Percentiles rank a stretch among this genome's conserved stretches.
Conservation (phyloP, 2,113 vertebrate species). For the Podarcis cretensis region DNA sequence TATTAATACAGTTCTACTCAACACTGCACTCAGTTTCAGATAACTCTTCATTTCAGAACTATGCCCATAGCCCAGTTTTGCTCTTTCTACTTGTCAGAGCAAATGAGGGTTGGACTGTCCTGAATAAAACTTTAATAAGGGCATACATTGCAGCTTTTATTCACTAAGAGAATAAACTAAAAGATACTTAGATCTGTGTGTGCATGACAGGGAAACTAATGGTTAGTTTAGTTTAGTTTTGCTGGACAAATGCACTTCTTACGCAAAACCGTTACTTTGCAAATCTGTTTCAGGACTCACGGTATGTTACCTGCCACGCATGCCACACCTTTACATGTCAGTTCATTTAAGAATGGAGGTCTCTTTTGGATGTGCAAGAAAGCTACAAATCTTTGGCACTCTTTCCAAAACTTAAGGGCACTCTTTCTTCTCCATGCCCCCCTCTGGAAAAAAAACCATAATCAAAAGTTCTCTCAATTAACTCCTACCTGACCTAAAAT, state of each 20-base stretch:
- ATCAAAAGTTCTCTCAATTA: conserved; percentile 32
- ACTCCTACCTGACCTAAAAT: conserved; percentile 58
- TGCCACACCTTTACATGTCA: not conserved
- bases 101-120: conserved; percentile 60
- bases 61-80: conserved; percentile 56
- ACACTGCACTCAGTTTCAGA: conserved; percentile 60
- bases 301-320: conserved; percentile 36
- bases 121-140: conserved; percentile 57
- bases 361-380: conserved; percentile 48
- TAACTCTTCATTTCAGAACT: conserved; percentile 40
- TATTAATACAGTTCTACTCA: conserved; percentile 56
- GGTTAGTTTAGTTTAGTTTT: conserved; percentile 11
- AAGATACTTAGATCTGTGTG: conserved; percentile 38
- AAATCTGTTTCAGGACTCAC: conserved; percentile 55
- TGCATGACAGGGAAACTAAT: conserved; percentile 63
- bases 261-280: conserved; percentile 68
- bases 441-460: not conserved
- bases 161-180: conserved; percentile 44
- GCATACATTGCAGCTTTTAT: conserved; percentile 61
- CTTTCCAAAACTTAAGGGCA: conserved; percentile 49
- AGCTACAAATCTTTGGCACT: conserved; percentile 53
- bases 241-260: conserved; percentile 38
- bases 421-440: conserved; percentile 13
- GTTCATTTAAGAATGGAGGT: conserved; percentile 48
- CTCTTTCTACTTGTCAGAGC: conserved; percentile 66